These are phyloP conservation scores for Nanorana parkeri DNA, from an alignment of 2,113 vertebrate genomes.

Conservation along the genomic window DNA sequence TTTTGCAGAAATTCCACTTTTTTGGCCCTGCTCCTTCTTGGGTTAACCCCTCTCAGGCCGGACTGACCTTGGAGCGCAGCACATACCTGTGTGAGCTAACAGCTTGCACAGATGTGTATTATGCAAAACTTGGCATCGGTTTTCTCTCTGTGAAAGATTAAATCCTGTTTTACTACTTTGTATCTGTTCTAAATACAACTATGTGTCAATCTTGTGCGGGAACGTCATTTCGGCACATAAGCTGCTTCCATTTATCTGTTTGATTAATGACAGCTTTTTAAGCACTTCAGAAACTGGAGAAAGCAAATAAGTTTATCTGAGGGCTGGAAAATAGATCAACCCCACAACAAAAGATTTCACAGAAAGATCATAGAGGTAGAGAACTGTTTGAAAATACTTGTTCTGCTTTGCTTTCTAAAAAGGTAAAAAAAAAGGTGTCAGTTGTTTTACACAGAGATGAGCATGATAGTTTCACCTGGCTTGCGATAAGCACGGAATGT, in stretches of 20 bases:
- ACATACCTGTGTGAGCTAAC: not conserved
- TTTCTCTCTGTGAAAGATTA: constrained; percentile 4
- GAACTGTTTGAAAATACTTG: constrained; percentile 34
- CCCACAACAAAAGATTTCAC: constrained; percentile 35
- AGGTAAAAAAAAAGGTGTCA: constrained; percentile 15
- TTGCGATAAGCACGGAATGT: constrained; percentile 24
- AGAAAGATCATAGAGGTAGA: constrained; percentile 24
- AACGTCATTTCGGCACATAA: constrained; percentile 34
- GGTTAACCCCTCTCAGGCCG: constrained; percentile 8
- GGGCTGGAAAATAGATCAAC: constrained; percentile 36
- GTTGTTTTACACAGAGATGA: constrained; percentile 2
- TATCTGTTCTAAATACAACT: constrained; percentile 36
- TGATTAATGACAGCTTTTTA: constrained; percentile 54
- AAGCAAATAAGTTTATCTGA: constrained; percentile 48
- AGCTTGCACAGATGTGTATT: constrained; percentile 3
- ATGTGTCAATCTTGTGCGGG: constrained; percentile 40
- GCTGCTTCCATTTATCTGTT: constrained; percentile 39
- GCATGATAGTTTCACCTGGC: constrained; percentile 33
- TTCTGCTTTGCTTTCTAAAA: constrained; percentile 16
- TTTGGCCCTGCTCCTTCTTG: not conserved
- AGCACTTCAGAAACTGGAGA: constrained; percentile 36
- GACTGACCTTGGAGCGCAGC: not conserved
- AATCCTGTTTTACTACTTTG: constrained; percentile 53
- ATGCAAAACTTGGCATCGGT: not conserved
- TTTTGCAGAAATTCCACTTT: constrained; percentile 30